Evolutionary conservation across 2,888 invertebrate species (phyloP), one percentile per base, ranked within the genome.

Genomic region (Synanthedon myopaeformis): DNA sequence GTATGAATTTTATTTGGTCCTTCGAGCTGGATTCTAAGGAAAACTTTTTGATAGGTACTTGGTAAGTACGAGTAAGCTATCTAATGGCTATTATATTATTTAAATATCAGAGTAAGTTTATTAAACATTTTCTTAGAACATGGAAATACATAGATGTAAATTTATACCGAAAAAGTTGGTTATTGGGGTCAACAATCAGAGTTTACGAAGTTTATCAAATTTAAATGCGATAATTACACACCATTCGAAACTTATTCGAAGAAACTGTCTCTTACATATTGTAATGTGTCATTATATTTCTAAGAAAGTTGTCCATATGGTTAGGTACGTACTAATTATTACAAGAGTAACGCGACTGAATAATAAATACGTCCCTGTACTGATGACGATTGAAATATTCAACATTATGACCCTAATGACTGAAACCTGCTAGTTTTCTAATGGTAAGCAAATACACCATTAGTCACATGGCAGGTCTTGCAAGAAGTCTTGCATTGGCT

Each of bases 401-500:
- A 74, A 60, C 56, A 53, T 54, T 53, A 57, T 70, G 76, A 70
- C 81, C 77, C 67, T 82, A 80, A 83, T 82, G 60, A 71, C 67
- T 62, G 51, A 48, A 53, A 57, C 53, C 61, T 63, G 60, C 58
- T 58, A 53, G 56, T 59, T 69, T 73, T 69, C 71, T 70, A 62
- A n/a, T 51, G 51, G 41, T 51, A 19, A 72, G 70, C 72, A 79
- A 82, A 82, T 74, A 82, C 62, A 60, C 60, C 65, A 75, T 73
- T 66, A 67, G 62, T 69, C 71, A 74, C 59, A 50, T 63, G 62
- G 61, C 10, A 49, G 64, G 62, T 63, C 64, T 64, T 72, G 71
- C 72, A 78, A 61, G 62, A 14, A 58, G 59, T 63, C 73, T 70
- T 82, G 82, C 81, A 81, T 76, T 79, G 74, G 64, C 69, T 65